Base-by-base conservation (phyloP, 2,888 invertebrate genomes). In the Tetragonula carbonaria region DNA sequence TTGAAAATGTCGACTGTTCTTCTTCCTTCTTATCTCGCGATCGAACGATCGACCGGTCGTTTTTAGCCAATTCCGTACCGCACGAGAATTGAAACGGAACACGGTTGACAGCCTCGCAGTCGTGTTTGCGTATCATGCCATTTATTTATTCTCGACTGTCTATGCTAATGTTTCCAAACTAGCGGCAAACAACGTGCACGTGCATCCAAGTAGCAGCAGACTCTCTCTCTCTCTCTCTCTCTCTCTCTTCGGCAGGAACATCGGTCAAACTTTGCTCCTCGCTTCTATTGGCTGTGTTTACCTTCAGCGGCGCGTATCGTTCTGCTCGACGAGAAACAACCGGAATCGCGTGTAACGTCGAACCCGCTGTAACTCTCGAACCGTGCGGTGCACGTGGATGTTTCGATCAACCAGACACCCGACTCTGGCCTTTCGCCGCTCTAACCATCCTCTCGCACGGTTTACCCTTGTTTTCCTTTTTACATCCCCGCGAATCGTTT, bases 221-320 rank as follows among this genome's bases (percentile, higher is more conserved):
- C 33, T 2, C 33, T 2, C 45, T 11, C 45, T 45, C 45, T 45
- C 45, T 38, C 5, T 38, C 38, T 38, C 33, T 33, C 33, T 33
- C 33, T 33, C 33, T 21, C 38, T 68, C 68, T 14, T 8, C 13
- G 76, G n/a, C 50, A 53, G 23, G 38, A 77, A 81, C 80, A 67
- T 78, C 57, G 78, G 78, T 74, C 57, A 78, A 82, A 82, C 78
- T 82, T 82, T 74, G 51, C 78, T 81, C 18, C 71, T 67, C 67
- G 72, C 23, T 80, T 70, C 72, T 50, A 62, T 63, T 38, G 33
- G 23, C 55, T 16, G 33, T 71, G 78, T 78, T 78, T 74, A 53
- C 78, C 28, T 59, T n/a, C 53, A 63, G 16, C 72, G 28, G 78
- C 51, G 65, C 23, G 71, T 23, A 45, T 21, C 78, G 45, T 13